Conservation (phyloP, 1,140 invertebrate genomes). For the Zophobas morio region DNA sequence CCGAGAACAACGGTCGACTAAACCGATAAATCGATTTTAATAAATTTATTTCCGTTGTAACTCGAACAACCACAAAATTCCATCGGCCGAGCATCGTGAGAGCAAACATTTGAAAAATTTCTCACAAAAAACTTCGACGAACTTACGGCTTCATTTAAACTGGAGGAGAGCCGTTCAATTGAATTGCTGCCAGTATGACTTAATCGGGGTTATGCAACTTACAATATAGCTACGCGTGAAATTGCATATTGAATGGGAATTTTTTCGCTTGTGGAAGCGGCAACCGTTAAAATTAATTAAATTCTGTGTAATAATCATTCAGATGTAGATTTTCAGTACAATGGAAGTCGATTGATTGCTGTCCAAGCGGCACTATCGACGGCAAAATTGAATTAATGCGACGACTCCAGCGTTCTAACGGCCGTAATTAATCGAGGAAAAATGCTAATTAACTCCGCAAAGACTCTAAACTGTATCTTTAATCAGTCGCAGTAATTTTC, state of each 20-base stretch:
- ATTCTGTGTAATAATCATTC: too few relatives aligned
- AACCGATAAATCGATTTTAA: conserved; percentile 41
- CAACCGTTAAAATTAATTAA: too few relatives aligned
- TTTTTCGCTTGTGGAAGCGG: too few relatives aligned
- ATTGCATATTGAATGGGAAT: not conserved
- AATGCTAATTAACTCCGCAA: conserved; percentile 3
- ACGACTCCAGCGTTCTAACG: not conserved
- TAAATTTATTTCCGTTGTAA: conserved; percentile 33
- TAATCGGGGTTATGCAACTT: conserved; percentile 24
- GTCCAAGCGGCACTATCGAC: not conserved
- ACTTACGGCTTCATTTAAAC: too few relatives aligned
- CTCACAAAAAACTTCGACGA: conserved; percentile 17
- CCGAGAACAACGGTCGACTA: conserved; percentile 18
- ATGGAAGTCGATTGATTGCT: not conserved
- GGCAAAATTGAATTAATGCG: not conserved
- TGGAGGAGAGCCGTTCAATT: too few relatives aligned
- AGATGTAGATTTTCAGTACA: not conserved
- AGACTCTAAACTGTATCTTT: conserved; percentile 1
- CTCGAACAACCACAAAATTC: conserved; percentile 13
- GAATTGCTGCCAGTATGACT: not conserved
- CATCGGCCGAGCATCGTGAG: conserved; percentile 14
- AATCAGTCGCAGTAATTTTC: not conserved
- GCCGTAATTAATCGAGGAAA: conserved; percentile 1
- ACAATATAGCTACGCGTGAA: not conserved
- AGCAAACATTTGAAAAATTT: conserved; percentile 28